Conservation (phyloP, 2,888 invertebrate genomes). For the Polymixis flavicincta region DNA sequence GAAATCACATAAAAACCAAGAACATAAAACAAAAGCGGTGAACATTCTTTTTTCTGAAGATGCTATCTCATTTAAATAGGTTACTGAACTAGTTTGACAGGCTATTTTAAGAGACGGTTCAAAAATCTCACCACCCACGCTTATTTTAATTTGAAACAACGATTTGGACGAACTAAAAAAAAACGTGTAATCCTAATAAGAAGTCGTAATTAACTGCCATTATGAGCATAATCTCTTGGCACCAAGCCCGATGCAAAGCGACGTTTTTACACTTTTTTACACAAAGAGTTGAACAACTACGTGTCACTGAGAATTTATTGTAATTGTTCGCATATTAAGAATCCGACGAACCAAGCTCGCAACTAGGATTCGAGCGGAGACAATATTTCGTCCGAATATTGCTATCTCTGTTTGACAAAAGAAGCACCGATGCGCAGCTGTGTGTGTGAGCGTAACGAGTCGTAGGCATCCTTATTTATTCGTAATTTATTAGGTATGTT, state of each 20-base stretch:
- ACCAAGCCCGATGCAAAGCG: conserved; percentile 64
- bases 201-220: conserved; percentile 62
- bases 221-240: conserved; percentile 70
- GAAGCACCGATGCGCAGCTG: no score
- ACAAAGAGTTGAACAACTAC: conserved; percentile 68
- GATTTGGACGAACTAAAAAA: conserved; percentile 41
- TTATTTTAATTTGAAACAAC: conserved; percentile 32
- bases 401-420: no score
- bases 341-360: no score
- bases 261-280: conserved; percentile 65
- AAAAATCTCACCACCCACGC: conserved; percentile 48
- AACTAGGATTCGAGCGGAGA: no score
- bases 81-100: conserved; percentile 65
- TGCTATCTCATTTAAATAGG: conserved; percentile 65
- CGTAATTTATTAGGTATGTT: no score
- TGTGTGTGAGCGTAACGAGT: no score
- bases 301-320: conserved; percentile 66
- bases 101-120: conserved; percentile 42
- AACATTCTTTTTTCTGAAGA: conserved; percentile 44
- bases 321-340: conserved; percentile 65
- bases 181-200: conserved; percentile 60
- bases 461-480: no score
- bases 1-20: conserved; percentile 56
- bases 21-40: conserved; percentile 40
- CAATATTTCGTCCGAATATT: no score